Base-by-base conservation (phyloP, 1,140 invertebrate species). In the Neuroterus valhalla region DNA sequence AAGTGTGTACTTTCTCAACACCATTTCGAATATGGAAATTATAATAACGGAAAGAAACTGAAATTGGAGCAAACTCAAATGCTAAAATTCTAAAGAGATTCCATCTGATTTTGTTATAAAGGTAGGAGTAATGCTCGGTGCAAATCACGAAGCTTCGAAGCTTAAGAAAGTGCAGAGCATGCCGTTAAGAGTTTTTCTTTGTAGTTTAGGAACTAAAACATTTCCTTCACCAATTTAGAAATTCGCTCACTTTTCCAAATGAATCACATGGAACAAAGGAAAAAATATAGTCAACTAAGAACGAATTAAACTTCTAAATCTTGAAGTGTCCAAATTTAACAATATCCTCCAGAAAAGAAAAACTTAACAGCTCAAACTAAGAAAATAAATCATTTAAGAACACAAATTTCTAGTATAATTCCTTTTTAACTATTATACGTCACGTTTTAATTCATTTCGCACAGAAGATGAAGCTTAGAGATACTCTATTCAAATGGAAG, bases 1-100 rank as follows among this genome's bases (percentile, higher is more conserved):
- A 62, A 55, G 23, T 55, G 52, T 55, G 52, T 55, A 26, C 19
- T 55, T 55, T 23, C 8, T 10, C 23, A 55, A 55, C 31, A 8
- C 0, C 31, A 8, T 38, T 38, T 8, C 6, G 31, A 38, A 38
- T 38, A 38, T 38, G 6, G 10, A 38, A 38, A 38, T 38, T 38
- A 38, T 55, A 21, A 50, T 21, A 11, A 55, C 6, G 0, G 21
- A 23, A 55, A 55, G 14, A 55, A 23, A 17, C 48, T 0, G 0
- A 19, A 19, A 50, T 19, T 19, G 3, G 2, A 10, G 17, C 2
- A 21, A 50, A 2, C 14, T 15, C 26, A 26, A 12, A 14, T 19
- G 48, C 21, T 50, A 4, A 15, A 50, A 50, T 38, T 38, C 5
- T 8, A 5, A 5, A 38, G 4, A 8, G 10, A 38, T 10, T 10